A percentile compares a stretch with the other conserved stretches of the same genome.
phyloP scores from a whole-genome alignment of 2,797 vertebrate species.

The Numenius phaeopus region DNA sequence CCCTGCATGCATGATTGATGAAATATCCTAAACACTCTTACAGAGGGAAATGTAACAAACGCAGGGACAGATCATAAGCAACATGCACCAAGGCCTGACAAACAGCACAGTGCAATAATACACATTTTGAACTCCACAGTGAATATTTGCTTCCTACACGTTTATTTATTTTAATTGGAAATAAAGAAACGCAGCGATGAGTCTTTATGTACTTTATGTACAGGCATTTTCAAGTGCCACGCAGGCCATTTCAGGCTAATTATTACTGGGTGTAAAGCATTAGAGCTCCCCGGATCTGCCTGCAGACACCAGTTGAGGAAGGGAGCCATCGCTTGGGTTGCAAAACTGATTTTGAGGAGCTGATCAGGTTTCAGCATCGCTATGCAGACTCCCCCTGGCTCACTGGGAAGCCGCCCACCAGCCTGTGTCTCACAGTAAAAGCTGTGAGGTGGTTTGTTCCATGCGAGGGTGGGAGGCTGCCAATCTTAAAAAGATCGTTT shows the following conservation, averaged over 20 bases:
- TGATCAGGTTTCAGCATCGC: background rate
- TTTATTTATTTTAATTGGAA: constrained; percentile 10
- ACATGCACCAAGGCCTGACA: background rate
- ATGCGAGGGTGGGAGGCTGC: background rate
- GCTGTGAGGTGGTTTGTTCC: constrained; percentile 38
- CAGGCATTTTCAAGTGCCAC: background rate
- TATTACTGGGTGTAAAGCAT: background rate
- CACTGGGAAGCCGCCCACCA: background rate
- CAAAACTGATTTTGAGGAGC: background rate
- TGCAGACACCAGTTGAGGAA: background rate
- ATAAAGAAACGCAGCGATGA: background rate
- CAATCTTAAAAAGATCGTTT: constrained; percentile 31
- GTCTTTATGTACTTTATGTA: background rate
- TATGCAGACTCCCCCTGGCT: background rate
- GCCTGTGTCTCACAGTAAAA: background rate
- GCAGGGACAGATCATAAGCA: constrained; percentile 2
- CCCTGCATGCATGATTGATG: constrained; percentile 32
- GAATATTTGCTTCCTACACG: background rate
- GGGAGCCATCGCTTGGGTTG: background rate
- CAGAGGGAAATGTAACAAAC: constrained; percentile 2
- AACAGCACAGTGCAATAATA: background rate
- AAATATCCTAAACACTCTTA: constrained; percentile 12
- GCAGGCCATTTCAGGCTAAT: background rate
- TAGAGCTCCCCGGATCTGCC: background rate
- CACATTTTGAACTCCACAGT: background rate